phyloP scores from a whole-genome alignment of 2,113 vertebrate species.

The Mola mola region DNA sequence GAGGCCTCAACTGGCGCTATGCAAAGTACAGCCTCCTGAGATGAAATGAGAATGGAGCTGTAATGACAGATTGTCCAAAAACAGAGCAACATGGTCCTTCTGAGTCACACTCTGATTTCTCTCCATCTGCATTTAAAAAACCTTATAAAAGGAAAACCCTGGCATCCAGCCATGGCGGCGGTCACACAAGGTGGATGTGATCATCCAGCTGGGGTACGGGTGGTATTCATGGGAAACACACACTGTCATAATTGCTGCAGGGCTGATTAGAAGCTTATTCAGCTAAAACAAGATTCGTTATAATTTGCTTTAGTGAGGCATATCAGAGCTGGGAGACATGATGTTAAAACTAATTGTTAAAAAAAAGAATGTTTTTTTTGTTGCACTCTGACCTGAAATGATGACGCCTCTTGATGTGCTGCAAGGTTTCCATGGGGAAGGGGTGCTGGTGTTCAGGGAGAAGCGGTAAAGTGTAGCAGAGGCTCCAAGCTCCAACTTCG shows the following conservation, averaged over 20 bases:
- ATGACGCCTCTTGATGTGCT: conserved; percentile 88
- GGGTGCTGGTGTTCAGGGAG: conserved; percentile 88
- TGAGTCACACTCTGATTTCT: background rate
- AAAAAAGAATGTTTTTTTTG: conserved; percentile 1
- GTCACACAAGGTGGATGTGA: conserved; percentile 90
- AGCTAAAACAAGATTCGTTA: conserved; percentile 53
- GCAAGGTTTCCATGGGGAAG: conserved; percentile 87
- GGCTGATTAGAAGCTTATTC: conserved; percentile 92
- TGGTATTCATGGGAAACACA: conserved; percentile 93
- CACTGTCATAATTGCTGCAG: conserved; percentile 96
- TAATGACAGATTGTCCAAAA: conserved; percentile 16
- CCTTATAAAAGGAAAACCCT: conserved; percentile 95
- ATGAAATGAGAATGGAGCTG: conserved; percentile 38
- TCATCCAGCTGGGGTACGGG: conserved; percentile 93
- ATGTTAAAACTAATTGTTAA: conserved; percentile 5
- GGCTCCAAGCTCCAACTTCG: conserved; percentile 84
- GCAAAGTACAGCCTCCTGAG: conserved; percentile 92
- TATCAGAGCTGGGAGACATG: conserved; percentile 6
- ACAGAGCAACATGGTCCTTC: conserved; percentile 4
- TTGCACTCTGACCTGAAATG: conserved; percentile 89
- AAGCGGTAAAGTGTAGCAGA: conserved; percentile 88
- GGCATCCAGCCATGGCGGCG: conserved; percentile 88
- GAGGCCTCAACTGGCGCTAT: conserved; percentile 89
- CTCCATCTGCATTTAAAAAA: conserved; percentile 53
- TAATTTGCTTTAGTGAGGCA: conserved; percentile 10